Conservation (phyloP, 1,140 invertebrate genomes). For the Eupristina koningsbergeri region DNA sequence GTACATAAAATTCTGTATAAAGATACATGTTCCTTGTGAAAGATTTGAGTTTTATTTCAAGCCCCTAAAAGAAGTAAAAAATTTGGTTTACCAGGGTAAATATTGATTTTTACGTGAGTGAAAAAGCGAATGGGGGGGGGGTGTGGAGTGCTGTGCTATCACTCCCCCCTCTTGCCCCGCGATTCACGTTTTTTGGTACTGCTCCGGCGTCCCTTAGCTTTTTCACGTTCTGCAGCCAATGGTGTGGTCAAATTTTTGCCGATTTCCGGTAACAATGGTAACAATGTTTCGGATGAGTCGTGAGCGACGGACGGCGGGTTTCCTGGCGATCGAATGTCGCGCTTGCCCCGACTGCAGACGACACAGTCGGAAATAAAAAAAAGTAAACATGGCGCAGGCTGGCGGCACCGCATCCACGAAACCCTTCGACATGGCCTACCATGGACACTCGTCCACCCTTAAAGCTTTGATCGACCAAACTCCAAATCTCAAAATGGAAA, state of each 20-base stretch:
- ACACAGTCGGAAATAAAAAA: not conserved
- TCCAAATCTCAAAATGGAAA: slow-evolving; percentile 58
- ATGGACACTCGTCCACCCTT: slow-evolving; percentile 60
- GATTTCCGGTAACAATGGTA: too few species aligned
- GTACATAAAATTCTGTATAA: slow-evolving; percentile 41
- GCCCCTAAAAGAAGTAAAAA: not conserved
- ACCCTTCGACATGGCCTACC: slow-evolving; percentile 65
- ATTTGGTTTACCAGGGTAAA: too few species aligned
- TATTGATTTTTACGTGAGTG: too few species aligned
- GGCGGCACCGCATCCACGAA: slow-evolving; percentile 45
- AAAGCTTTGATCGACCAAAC: slow-evolving; percentile 60
- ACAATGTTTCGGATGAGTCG: too few species aligned
- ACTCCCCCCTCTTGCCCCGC: too few species aligned
- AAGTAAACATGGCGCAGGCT: slow-evolving; percentile 25
- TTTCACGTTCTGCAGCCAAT: too few species aligned
- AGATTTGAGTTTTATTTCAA: not conserved
- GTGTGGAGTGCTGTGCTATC: too few species aligned
- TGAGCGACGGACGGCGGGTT: too few species aligned
- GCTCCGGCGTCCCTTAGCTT: too few species aligned
- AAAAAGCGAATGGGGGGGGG: too few species aligned
- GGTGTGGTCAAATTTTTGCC: too few species aligned
- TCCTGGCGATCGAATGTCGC: not conserved
- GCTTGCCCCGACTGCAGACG: not conserved
- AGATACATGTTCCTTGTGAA: slow-evolving; percentile 30
- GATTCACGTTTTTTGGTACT: too few species aligned